Conservation (phyloP, 1,140 invertebrate species). For the Agraylea sexmaculata region DNA sequence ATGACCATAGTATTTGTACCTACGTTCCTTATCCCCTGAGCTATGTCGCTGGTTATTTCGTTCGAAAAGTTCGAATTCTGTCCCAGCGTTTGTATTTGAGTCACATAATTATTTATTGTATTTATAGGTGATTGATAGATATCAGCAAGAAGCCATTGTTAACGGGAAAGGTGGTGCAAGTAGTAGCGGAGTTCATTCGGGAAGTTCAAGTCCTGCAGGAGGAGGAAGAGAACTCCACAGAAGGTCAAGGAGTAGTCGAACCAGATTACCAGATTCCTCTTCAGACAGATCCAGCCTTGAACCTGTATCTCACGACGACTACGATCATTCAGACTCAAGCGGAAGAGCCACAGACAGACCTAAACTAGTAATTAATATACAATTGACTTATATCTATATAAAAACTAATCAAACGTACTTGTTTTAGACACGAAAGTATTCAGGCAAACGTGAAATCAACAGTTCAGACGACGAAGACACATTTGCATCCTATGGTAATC, state of each 20-base stretch:
- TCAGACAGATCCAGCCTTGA: constrained; percentile 24
- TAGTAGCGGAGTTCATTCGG: constrained; percentile 39
- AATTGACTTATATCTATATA: background rate
- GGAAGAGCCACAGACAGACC: constrained; percentile 13
- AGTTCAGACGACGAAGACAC: constrained; percentile 26
- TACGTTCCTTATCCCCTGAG: too few relatives aligned
- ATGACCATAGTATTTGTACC: too few relatives aligned
- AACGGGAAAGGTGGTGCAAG: constrained; percentile 31
- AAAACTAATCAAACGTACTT: background rate
- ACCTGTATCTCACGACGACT: constrained; percentile 32
- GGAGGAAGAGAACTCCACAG: constrained; percentile 29
- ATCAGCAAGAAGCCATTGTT: constrained; percentile 30
- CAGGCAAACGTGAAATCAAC: constrained; percentile 1
- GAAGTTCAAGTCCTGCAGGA: constrained; percentile 35
- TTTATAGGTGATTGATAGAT: constrained; percentile 36
- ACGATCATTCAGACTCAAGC: constrained; percentile 25
- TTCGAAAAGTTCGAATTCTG: too few relatives aligned
- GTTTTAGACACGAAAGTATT: background rate
- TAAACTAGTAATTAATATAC: constrained; percentile 1
- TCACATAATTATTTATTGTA: background rate
- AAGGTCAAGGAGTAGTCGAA: constrained; percentile 25
- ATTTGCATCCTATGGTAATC: constrained; percentile 32
- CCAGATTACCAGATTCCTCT: constrained; percentile 8
- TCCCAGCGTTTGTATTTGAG: background rate
- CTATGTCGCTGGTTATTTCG: too few relatives aligned